Conservation (phyloP, 2,797 vertebrate species). For the Steatocranus sp. region DNA sequence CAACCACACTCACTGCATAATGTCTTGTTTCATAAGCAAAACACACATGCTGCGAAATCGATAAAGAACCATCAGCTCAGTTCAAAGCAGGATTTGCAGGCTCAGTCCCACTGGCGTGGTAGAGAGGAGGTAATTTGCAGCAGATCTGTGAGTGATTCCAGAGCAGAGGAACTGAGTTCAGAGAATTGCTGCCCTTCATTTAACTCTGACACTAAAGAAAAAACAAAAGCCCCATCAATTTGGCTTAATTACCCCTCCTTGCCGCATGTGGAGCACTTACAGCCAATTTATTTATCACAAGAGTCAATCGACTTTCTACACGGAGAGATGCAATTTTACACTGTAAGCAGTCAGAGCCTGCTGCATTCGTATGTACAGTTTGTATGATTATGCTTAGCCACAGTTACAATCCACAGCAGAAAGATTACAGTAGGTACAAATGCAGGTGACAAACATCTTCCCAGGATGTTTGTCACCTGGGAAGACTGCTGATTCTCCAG, state of each 20-base stretch:
- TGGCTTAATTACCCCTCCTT: constrained; percentile 52
- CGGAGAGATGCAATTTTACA: not conserved
- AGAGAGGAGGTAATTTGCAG: constrained; percentile 22
- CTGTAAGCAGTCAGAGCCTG: not conserved
- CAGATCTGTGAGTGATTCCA: constrained; percentile 24
- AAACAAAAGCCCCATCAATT: constrained; percentile 64
- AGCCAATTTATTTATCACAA: constrained; percentile 52
- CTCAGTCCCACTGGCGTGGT: not conserved
- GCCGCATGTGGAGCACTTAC: constrained; percentile 45
- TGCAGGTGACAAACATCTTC: too few species aligned
- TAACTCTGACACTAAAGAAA: constrained; percentile 51
- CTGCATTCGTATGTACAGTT: not conserved
- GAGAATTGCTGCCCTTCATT: constrained; percentile 55
- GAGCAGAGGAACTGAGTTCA: constrained; percentile 25
- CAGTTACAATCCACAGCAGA: not conserved
- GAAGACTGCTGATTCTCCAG: not conserved
- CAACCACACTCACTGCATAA: not conserved
- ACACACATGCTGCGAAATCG: constrained; percentile 36
- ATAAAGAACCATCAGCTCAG: constrained; percentile 23
- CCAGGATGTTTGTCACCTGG: not conserved
- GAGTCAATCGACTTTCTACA: constrained; percentile 18
- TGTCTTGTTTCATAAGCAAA: constrained; percentile 7
- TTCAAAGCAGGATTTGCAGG: constrained; percentile 37
- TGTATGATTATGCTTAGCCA: not conserved
- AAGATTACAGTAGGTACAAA: not conserved